Evolutionary conservation across 2,113 vertebrate species (phyloP).

Genomic region (Cheilinus undulatus): DNA sequence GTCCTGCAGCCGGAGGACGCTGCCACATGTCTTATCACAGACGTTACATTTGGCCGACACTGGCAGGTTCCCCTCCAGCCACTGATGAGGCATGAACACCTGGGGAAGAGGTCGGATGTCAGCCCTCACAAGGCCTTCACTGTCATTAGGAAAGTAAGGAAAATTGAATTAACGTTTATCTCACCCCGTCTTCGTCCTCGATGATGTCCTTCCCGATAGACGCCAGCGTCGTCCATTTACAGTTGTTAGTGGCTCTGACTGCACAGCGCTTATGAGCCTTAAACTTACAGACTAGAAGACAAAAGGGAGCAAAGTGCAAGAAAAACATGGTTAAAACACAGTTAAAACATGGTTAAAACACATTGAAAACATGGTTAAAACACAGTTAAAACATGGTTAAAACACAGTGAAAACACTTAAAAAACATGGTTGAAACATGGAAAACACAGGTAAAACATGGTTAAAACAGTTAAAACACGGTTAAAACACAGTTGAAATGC

Average conservation of each 20-base stretch:
- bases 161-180: constrained; percentile 18
- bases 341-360: no score
- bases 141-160: not conserved
- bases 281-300: constrained; percentile 99
- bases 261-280: constrained; percentile 98
- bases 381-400: no score
- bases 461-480: no score
- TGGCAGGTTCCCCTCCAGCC: constrained; percentile 96
- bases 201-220: constrained; percentile 98
- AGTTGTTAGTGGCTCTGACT: constrained; percentile 95
- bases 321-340: no score
- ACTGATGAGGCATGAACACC: constrained; percentile 99
- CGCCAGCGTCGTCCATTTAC: constrained; percentile 98
- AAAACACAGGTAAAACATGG: no score
- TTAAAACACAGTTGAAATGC: no score
- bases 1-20: constrained; percentile 95
- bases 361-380: no score
- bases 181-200: constrained; percentile 97
- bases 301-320: no score
- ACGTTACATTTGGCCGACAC: constrained; percentile 95
- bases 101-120: constrained; percentile 58
- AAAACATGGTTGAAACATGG: not conserved
- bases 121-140: not conserved
- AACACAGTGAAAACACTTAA: no score
- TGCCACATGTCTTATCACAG: constrained; percentile 97